Conservation (phyloP, 2,888 invertebrate genomes). For the Cosmia pyralina region DNA sequence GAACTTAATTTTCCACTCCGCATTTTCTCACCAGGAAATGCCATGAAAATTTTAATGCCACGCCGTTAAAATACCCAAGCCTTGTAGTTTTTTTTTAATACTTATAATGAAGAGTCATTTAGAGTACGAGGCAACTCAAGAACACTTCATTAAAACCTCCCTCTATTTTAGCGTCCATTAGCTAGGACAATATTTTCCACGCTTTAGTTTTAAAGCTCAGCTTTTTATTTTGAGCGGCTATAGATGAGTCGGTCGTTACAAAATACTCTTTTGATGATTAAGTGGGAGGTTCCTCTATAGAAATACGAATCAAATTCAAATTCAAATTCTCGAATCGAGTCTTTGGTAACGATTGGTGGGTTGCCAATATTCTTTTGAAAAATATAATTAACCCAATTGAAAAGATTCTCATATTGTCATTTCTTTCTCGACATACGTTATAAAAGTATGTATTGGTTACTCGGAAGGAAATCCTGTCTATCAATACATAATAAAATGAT, state of each 20-base stretch:
- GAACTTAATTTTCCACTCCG: background rate
- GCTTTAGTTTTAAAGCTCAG: background rate
- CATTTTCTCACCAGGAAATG: background rate
- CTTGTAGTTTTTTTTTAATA: constrained; percentile 20
- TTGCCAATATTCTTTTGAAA: background rate
- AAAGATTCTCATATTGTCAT: background rate
- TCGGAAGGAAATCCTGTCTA: too few relatives aligned
- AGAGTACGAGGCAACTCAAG: constrained; percentile 15
- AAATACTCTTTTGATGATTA: background rate
- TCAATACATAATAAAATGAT: too few relatives aligned
- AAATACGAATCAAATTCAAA: too few relatives aligned
- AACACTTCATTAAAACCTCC: constrained; percentile 22
- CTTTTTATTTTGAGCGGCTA: background rate
- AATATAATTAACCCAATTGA: background rate
- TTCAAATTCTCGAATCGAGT: background rate
- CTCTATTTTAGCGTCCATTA: constrained; percentile 24
- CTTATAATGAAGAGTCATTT: constrained; percentile 26
- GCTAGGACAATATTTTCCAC: constrained; percentile 21
- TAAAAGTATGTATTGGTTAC: too few relatives aligned
- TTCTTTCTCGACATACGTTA: too few relatives aligned
- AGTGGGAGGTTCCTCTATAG: too few relatives aligned
- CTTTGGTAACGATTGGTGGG: background rate
- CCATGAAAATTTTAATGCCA: background rate
- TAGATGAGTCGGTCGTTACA: background rate
- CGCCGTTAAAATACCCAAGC: background rate